Evolutionary conservation across 2,888 invertebrate genomes (phyloP), one percentile per base, ranked within the genome.

Genomic region (Aphodius sticticus): DNA sequence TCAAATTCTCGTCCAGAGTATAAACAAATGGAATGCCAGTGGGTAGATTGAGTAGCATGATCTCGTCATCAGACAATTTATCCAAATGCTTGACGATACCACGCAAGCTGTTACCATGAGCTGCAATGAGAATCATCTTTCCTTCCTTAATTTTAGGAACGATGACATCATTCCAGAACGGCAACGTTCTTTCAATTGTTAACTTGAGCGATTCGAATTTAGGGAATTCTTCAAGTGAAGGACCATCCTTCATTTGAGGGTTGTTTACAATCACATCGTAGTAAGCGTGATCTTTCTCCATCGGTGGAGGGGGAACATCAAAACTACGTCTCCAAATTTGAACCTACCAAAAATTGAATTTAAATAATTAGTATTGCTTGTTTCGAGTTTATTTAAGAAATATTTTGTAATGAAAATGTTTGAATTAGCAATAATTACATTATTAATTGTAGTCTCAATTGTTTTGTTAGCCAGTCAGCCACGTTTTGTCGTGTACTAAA

Each of bases 71-170:
- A 71, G 92, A 92, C 85, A 96, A 90, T 81, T 91, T 86, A 88
- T 96, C 96, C 86, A 96, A 93, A 91, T 96, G 95, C 89, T 96
- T 97, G 4, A 97, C 96, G 84, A 97, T 95, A 81, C 96, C 96
- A 85, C 97, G 91, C 76, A 96, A 92, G 86, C 96, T 96, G 89
- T 97, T 97, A 69, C 97, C 97, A 87, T 97, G 97, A 69, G 96
- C 96, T 76, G 96, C 96, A 86, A 97, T 95, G 77, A 97, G 92
- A 80, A 97, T 94, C 36, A 90, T 92, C 86, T 96, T 95, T 77
- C 96, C 96, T 86, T 93, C 95, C 87, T 96, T 96, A 84, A 97
- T 92, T 90, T 96, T 92, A 84, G 97, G 94, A 85, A 97, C 93
- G 90, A 99, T 94, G 71, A 94, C 93, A 86, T 96, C 91, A 89